Conservation (phyloP, 37 sponge, comb jelly and placozoan species). For the Cliona cf. orientalis region DNA sequence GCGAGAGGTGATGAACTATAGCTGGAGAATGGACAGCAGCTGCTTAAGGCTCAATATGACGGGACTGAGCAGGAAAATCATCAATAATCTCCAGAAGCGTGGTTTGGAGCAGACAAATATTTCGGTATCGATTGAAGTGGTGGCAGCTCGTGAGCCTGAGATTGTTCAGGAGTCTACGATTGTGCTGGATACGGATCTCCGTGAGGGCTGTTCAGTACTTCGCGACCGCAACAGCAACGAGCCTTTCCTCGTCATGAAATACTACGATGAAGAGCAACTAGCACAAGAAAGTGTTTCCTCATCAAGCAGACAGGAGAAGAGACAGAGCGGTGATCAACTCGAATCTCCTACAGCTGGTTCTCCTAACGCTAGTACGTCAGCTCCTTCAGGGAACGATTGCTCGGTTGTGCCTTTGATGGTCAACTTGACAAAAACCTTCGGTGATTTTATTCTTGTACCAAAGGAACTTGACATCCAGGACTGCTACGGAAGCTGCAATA, state of each 20-base stretch:
- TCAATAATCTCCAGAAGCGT: background rate
- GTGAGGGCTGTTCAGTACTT: background rate
- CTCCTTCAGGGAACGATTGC: background rate
- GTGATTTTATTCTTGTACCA: conserved; percentile 5
- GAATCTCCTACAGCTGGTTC: too few species aligned
- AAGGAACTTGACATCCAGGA: background rate
- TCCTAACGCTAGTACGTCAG: background rate
- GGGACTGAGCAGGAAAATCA: conserved; percentile 1
- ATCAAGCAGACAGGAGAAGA: too few species aligned
- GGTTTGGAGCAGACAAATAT: conserved; percentile 6
- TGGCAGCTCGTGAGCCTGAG: background rate
- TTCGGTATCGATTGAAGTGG: conserved; percentile 4
- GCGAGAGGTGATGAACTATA: background rate
- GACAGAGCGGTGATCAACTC: too few species aligned
- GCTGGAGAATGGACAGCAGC: conserved; percentile 16
- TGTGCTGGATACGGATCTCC: background rate
- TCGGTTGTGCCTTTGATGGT: background rate
- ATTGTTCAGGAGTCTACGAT: too few species aligned
- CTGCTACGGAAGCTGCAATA: conserved; percentile 20
- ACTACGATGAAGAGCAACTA: conserved; percentile 12
- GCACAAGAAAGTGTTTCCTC: background rate
- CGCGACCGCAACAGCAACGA: background rate
- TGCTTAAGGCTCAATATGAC: conserved; percentile 35
- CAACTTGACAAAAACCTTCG: conserved; percentile 22
- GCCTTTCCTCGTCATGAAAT: conserved; percentile 32